Percentiles rank a stretch among this genome's conserved stretches.
These are phyloP conservation scores for Hirtodrosophila trivittata DNA, from an alignment of 2,888 invertebrate species.

Conservation along the genomic window DNA sequence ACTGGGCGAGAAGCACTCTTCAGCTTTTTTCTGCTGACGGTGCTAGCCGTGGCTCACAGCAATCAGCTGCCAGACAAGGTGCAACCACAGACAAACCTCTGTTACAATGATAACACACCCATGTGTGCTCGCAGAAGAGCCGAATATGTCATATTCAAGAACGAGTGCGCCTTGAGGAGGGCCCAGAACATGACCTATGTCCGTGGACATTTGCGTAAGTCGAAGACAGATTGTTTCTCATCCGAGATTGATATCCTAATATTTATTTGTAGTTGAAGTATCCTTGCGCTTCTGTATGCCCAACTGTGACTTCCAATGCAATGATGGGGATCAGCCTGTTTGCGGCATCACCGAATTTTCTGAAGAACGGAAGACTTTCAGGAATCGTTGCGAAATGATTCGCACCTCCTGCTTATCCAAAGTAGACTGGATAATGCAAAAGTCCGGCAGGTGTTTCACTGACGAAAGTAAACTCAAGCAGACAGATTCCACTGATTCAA, in stretches of 20 bases:
- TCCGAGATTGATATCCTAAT: too few species aligned
- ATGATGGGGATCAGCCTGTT: constrained; percentile 39
- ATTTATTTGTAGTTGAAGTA: constrained; percentile 46
- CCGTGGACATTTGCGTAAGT: constrained; percentile 53
- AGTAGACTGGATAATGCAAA: constrained; percentile 55
- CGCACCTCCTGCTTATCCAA: constrained; percentile 54
- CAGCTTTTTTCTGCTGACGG: constrained; percentile 17
- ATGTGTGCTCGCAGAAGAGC: constrained; percentile 59
- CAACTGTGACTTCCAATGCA: constrained; percentile 64
- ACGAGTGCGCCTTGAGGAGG: constrained; percentile 68
- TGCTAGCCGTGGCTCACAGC: constrained; percentile 1
- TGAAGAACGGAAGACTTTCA: constrained; percentile 53
- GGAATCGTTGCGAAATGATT: constrained; percentile 68
- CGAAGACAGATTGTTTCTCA: neutral
- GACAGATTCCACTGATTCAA: constrained; percentile 24
- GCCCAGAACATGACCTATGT: constrained; percentile 61
- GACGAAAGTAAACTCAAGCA: constrained; percentile 9
- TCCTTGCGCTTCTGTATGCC: constrained; percentile 51
- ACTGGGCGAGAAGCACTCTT: constrained; percentile 5
- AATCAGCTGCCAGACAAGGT: constrained; percentile 3
- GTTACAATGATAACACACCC: constrained; percentile 65
- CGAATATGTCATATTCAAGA: constrained; percentile 69
- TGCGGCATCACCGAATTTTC: constrained; percentile 60
- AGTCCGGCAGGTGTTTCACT: constrained; percentile 49
- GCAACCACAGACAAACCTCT: constrained; percentile 38